A percentile compares a stretch with the other conserved stretches of the same genome.
Conservation (phyloP, 1,140 invertebrate species). For the Drosophila seguyi region DNA sequence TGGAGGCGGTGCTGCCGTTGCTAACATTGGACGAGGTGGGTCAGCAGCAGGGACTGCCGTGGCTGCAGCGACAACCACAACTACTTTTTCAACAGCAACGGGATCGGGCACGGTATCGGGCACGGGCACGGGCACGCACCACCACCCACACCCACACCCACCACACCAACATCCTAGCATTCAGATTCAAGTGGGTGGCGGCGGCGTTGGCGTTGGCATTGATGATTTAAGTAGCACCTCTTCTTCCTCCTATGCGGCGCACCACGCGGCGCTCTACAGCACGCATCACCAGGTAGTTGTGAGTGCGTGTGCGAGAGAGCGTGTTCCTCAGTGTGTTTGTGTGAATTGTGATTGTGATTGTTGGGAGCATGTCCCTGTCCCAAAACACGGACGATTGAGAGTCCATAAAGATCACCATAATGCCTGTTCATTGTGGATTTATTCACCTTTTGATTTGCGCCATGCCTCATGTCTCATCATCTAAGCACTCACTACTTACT, state of each 20-base stretch:
- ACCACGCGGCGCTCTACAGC: conserved; percentile 76
- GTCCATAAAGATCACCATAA: conserved; percentile 19
- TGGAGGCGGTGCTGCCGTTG: conserved; percentile 42
- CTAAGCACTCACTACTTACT: conserved; percentile 23
- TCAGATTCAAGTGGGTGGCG: conserved; percentile 67
- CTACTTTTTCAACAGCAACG: conserved; percentile 67
- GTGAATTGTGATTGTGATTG: conserved; percentile 4
- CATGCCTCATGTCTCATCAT: conserved; percentile 32
- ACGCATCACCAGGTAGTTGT: conserved; percentile 79
- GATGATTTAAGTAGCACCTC: conserved; percentile 76
- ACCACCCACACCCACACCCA: conserved; percentile 51
- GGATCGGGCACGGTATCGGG: conserved; percentile 31
- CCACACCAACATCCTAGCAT: conserved; percentile 59
- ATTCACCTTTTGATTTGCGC: conserved; percentile 51
- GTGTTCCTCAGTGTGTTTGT: conserved; percentile 37
- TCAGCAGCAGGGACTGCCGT: conserved; percentile 56
- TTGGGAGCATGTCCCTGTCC: conserved; percentile 49
- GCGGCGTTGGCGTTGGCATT: conserved; percentile 37
- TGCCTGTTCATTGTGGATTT: conserved; percentile 48
- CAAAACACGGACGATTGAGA: conserved; percentile 6
- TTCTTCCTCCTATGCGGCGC: conserved; percentile 67
- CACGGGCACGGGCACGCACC: conserved; percentile 44
- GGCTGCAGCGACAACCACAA: conserved; percentile 59
- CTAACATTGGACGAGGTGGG: conserved; percentile 78
- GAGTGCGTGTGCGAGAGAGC: conserved; percentile 53